Base-by-base conservation (phyloP, 2,888 invertebrate genomes). In the Amiota communis region DNA sequence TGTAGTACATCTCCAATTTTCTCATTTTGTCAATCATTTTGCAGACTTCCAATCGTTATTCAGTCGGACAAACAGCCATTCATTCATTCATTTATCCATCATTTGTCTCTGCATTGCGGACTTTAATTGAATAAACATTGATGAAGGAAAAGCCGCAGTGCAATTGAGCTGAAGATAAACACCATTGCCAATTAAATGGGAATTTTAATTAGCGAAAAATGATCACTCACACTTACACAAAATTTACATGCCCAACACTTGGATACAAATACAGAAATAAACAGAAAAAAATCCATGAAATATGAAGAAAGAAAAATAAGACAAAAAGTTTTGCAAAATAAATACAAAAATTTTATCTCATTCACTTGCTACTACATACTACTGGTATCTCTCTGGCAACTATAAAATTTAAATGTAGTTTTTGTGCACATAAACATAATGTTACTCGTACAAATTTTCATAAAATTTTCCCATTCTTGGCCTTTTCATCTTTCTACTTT, bases 121-220 rank as follows among this genome's bases (percentile, higher is more conserved):
- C 83, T 79, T 83, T 83, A 80, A 86, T 83, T 83, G 85, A 86
- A 83, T 85, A 80, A 86, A 83, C 85, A 86, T 81, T 74, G 75
- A 71, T 76, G 77, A 78, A 77, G 61, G 8, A 74, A 78, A 77
- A 72, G 73, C 74, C 48, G 51, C 71, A 70, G 71, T 67, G 82
- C 80, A 79, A 85, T 79, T 74, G 77, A 79, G 76, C 77, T 75
- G 76, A 86, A 86, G 86, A 83, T 83, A 86, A 84, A 84, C 79
- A 82, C 77, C 79, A 81, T n/a, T 82, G 82, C 81, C 85, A 85
- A 85, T 85, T 85, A 85, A 87, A 87, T 83, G 84, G 76, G 86
- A 86, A 86, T 85, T 85, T 85, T 86, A 86, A 85, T 85, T 86
- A 86, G 86, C 82, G 81, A 23, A 68, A 36, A 51, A 57, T 10